phyloP scores from a whole-genome alignment of 2,888 invertebrate species.

The Liodrosophila aerea region DNA sequence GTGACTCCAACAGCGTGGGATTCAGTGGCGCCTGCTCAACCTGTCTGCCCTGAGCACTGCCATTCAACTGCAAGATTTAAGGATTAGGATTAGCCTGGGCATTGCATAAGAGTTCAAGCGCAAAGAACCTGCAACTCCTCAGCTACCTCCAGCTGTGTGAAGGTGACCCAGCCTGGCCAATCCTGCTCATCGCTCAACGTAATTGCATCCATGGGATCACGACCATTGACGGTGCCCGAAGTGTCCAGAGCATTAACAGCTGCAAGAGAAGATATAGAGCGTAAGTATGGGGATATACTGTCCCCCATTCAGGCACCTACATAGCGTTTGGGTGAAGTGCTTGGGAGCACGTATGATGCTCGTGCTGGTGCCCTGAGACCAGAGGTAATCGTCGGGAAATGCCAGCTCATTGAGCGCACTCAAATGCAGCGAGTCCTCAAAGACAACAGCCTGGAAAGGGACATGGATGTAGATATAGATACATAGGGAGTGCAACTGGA shows the following conservation, averaged over 20 bases:
- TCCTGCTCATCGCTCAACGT: constrained; percentile 82
- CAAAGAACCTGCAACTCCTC: constrained; percentile 84
- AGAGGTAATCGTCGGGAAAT: constrained; percentile 84
- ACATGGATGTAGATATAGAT: constrained; percentile 9
- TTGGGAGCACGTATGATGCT: constrained; percentile 83
- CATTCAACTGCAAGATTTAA: constrained; percentile 82
- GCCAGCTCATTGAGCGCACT: constrained; percentile 82
- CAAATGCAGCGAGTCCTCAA: constrained; percentile 77
- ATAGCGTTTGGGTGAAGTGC: constrained; percentile 81
- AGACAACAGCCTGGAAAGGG: constrained; percentile 80
- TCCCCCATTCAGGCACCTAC: constrained; percentile 42
- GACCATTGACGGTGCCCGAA: constrained; percentile 82
- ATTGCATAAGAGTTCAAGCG: too few relatives aligned
- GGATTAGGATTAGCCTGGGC: too few relatives aligned
- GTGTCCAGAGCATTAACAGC: constrained; percentile 80
- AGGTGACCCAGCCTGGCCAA: constrained; percentile 83
- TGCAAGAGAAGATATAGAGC: constrained; percentile 30
- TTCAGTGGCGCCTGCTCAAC: constrained; percentile 82
- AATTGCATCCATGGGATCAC: constrained; percentile 83
- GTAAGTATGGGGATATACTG: too few relatives aligned
- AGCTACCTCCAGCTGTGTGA: constrained; percentile 83
- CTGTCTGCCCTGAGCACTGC: constrained; percentile 82
- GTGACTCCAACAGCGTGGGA: constrained; percentile 83
- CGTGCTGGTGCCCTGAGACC: constrained; percentile 73
- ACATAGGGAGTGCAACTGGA: too few relatives aligned